phyloP scores from a whole-genome alignment of 2,113 vertebrate genomes.

The Bubo blakistoni region DNA sequence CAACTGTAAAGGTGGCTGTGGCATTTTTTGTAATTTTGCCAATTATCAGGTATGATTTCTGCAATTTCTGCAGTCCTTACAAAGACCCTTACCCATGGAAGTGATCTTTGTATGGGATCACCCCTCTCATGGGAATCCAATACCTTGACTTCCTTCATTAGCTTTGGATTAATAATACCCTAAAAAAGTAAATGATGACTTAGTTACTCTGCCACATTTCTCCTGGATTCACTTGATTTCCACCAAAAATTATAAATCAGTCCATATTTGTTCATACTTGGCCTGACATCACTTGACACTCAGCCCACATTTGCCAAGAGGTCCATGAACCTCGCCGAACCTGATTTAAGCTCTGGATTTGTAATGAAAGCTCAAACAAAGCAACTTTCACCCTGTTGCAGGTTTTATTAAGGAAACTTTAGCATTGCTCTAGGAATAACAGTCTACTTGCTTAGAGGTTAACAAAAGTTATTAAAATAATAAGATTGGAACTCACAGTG shows the following conservation, averaged over 20 bases:
- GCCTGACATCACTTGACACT: neutral
- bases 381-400: neutral
- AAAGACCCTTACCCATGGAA: neutral
- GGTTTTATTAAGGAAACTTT: neutral
- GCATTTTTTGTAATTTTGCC: neutral
- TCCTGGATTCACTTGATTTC: neutral
- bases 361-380: slow-evolving; percentile 32
- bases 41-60: neutral
- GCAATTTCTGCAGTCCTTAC: neutral
- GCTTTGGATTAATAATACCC: neutral
- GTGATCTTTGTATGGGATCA: neutral
- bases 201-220: neutral
- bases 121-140: neutral
- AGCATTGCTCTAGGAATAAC: slow-evolving; percentile 16
- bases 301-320: neutral
- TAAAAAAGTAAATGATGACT: neutral
- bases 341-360: neutral
- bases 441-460: slow-evolving; percentile 16
- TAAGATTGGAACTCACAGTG: neutral
- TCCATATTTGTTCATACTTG: neutral
- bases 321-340: neutral
- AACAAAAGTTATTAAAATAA: slow-evolving; percentile 58
- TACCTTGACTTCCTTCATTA: neutral
- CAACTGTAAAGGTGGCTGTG: neutral
- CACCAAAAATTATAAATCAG: neutral